Conservation (phyloP, 2,113 vertebrate species). For the Corynorhinus townsendii region DNA sequence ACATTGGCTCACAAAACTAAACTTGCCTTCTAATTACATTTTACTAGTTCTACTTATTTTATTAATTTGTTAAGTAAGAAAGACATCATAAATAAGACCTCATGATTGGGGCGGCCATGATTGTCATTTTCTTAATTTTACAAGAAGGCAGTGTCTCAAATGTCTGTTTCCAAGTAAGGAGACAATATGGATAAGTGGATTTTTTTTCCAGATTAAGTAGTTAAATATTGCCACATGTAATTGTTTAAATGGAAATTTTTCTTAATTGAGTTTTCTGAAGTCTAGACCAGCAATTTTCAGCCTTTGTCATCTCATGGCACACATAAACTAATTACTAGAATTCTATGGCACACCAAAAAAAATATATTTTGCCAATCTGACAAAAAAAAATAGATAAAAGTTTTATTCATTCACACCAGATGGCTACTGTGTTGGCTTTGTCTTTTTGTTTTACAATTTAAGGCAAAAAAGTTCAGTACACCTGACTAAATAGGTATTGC, state of each 20-base stretch:
- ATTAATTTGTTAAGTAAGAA: neutral
- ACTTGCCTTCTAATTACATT: neutral
- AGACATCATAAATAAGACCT: neutral
- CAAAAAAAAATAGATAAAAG: neutral
- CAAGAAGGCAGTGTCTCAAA: neutral
- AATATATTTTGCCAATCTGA: neutral
- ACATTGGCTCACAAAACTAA: neutral
- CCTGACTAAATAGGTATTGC: neutral
- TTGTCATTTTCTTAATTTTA: neutral
- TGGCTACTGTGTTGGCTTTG: neutral
- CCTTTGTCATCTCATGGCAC: neutral
- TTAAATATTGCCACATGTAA: neutral
- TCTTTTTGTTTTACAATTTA: neutral
- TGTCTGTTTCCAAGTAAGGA: neutral
- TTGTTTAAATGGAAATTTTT: neutral
- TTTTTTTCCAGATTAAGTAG: neutral
- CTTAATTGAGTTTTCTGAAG: neutral
- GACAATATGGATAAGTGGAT: neutral
- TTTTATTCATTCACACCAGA: neutral
- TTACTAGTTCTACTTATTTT: neutral
- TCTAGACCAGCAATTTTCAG: neutral
- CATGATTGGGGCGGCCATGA: neutral
- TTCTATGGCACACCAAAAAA: neutral
- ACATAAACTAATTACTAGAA: neutral
- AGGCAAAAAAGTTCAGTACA: neutral